These are phyloP conservation scores for Clarias gariepinus DNA, from an alignment of 2,113 vertebrate species.

Conservation along the genomic window DNA sequence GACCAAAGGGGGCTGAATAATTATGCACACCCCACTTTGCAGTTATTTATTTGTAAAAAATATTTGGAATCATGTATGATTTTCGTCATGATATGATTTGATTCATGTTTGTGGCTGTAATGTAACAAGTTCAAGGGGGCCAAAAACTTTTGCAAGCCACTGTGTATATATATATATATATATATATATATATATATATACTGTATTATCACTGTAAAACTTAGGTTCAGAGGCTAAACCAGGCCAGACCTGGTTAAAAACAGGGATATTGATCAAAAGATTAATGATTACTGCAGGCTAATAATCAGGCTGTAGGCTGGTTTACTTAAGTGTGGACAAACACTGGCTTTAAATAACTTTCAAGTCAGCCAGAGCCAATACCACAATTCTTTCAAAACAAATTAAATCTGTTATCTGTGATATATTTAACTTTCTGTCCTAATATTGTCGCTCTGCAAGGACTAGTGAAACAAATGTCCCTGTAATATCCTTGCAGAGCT, in stretches of 20 bases:
- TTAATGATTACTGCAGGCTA: constrained; percentile 53
- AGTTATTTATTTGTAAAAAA: no score
- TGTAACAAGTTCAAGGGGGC: no score
- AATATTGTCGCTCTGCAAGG: constrained; percentile 65
- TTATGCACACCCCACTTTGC: no score
- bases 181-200: no score
- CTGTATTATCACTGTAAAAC: not conserved
- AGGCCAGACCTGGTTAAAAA: not conserved
- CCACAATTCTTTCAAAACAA: not conserved
- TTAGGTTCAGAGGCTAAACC: constrained; percentile 3
- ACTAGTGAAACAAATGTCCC: constrained; percentile 34
- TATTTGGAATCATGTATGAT: no score
- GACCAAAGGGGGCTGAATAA: no score
- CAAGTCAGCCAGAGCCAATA: not conserved
- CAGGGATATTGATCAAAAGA: constrained; percentile 53
- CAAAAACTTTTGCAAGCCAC: no score
- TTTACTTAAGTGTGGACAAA: not conserved
- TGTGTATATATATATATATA: no score
- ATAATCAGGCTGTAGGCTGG: not conserved
- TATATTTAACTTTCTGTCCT: not conserved
- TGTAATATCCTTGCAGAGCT: not conserved
- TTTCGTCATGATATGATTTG: no score
- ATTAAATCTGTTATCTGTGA: not conserved
- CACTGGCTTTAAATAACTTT: not conserved
- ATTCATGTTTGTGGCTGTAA: no score